Conservation (phyloP, 1,140 invertebrate species). For the Drosophila dunni region DNA sequence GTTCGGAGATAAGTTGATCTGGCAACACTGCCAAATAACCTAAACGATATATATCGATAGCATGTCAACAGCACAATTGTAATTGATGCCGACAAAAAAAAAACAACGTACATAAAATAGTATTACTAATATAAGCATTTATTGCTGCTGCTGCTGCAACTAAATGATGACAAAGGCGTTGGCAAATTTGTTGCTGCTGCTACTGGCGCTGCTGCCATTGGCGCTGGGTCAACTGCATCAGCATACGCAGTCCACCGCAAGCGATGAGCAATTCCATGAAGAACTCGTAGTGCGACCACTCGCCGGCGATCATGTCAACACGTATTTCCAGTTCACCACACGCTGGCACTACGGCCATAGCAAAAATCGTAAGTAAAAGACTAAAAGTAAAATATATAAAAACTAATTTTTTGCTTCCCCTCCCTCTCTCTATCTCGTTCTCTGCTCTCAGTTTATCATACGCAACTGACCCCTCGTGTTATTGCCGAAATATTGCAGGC, state of each 20-base stretch:
- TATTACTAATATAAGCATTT: constrained; percentile 33
- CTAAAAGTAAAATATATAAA: constrained; percentile 55
- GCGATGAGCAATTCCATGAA: constrained; percentile 90
- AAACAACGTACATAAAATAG: constrained; percentile 20
- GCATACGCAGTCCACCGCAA: background rate
- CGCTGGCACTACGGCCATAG: constrained; percentile 87
- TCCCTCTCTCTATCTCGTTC: background rate
- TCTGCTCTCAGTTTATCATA: constrained; percentile 88
- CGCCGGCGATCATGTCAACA: constrained; percentile 91
- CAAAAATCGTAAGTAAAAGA: constrained; percentile 85
- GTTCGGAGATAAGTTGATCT: too few relatives aligned
- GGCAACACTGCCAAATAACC: too few relatives aligned
- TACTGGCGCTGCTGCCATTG: background rate
- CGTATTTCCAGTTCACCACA: constrained; percentile 94
- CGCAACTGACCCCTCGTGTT: constrained; percentile 94
- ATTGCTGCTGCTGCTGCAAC: constrained; percentile 18
- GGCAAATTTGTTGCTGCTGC: constrained; percentile 25
- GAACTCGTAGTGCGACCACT: constrained; percentile 93
- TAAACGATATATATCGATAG: constrained; percentile 24
- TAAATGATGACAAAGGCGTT: constrained; percentile 25
- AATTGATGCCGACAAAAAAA: constrained; percentile 20
- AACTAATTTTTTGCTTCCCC: background rate
- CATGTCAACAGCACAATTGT: constrained; percentile 29
- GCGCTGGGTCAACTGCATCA: constrained; percentile 9
- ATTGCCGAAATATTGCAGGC: constrained; percentile 95